A percentile compares a stretch with the other conserved stretches of the same genome.
Conservation (phyloP, 2,113 vertebrate genomes). For the Caranx melampygus region DNA sequence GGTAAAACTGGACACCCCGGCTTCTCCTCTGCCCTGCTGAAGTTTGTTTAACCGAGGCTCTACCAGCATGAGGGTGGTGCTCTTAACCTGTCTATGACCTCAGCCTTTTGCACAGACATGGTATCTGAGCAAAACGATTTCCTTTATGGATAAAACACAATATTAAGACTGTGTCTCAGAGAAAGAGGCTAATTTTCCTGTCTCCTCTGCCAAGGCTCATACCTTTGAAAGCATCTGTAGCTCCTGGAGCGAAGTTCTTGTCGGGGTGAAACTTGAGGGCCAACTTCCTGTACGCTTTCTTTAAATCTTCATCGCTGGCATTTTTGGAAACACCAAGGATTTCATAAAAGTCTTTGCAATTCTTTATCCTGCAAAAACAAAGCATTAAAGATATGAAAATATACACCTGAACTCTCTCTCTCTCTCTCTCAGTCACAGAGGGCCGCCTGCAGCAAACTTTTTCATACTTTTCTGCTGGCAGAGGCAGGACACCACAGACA, state of each 20-base stretch:
- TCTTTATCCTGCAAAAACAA: constrained; percentile 88
- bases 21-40: neutral
- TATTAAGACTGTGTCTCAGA: neutral
- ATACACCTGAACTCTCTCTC: neutral
- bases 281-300: constrained; percentile 92
- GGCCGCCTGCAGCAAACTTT: neutral
- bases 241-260: constrained; percentile 95
- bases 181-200: neutral
- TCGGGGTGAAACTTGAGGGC: constrained; percentile 96
- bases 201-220: neutral
- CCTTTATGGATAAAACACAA: too few relatives aligned
- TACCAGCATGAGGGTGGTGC: neutral
- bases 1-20: neutral
- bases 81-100: neutral
- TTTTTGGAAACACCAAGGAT: constrained; percentile 90
- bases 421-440: neutral
- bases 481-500: neutral
- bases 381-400: constrained; percentile 5
- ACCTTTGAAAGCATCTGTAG: constrained; percentile 98
- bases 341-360: constrained; percentile 95
- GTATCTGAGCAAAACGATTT: neutral
- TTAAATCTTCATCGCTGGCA: constrained; percentile 92
- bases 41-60: neutral
- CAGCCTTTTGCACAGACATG: neutral
- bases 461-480: neutral